Evolutionary conservation across 2,113 vertebrate genomes (phyloP).

Genomic region (Eupsittula cactorum): DNA sequence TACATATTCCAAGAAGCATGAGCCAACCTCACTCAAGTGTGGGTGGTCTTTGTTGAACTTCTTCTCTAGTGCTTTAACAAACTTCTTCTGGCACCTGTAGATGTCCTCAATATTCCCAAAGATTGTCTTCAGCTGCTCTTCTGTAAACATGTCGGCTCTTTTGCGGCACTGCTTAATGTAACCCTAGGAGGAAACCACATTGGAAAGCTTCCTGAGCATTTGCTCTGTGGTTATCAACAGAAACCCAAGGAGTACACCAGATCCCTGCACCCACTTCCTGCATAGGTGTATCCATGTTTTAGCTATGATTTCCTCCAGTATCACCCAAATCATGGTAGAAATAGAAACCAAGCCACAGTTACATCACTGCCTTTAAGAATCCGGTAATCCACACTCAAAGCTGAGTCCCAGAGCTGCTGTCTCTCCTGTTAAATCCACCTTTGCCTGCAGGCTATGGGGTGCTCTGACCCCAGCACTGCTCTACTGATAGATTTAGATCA

Average conservation of each 20-base stretch:
- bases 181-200: slow-evolving; percentile 76
- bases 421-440: background rate
- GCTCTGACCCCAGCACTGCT: background rate
- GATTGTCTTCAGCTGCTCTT: slow-evolving; percentile 91
- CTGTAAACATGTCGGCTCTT: slow-evolving; percentile 92
- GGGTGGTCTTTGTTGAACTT: slow-evolving; percentile 91
- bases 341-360: background rate
- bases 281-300: background rate
- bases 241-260: background rate
- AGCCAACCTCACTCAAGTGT: slow-evolving; percentile 92
- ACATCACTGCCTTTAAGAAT: background rate
- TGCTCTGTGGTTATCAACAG: background rate
- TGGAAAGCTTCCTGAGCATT: background rate
- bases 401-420: background rate
- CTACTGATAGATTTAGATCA: background rate
- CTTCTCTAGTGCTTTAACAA: slow-evolving; percentile 90
- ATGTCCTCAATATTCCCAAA: slow-evolving; percentile 96
- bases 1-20: slow-evolving; percentile 95
- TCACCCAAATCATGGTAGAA: background rate
- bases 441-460: background rate
- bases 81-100: slow-evolving; percentile 93
- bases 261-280: background rate
- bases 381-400: background rate
- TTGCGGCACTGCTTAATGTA: slow-evolving; percentile 95
- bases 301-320: background rate